Evolutionary conservation across 2,113 vertebrate genomes (phyloP), one percentile per base, ranked within the genome.

Genomic region (Numida meleagris): DNA sequence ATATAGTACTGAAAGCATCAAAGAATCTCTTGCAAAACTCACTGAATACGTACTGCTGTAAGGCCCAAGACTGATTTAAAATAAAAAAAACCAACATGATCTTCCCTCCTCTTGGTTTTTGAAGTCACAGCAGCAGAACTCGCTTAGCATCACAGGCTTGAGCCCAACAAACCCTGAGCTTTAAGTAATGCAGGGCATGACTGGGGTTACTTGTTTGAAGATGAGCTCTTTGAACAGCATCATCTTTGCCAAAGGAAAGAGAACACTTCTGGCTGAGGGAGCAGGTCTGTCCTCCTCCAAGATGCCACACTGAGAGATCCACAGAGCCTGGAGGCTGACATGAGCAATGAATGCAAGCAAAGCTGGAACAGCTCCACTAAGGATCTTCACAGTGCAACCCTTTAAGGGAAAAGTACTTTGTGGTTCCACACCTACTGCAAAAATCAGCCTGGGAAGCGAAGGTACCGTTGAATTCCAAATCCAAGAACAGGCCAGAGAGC

Each of bases 161-260:
- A 62, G 4, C 42, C 10, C 63, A 77, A 8, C 0, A 0, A 33
- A 42, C 61, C 36, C 4, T 15, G 5, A 68, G 20, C 6, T 6
- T 31, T 68, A 45, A 15, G 14, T 4, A 2, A 2, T 0, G 4
- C 43, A 24, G n/a, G 23, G 40, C 40, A 9, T 9, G 16, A 19
- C 34, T 23, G 42, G 25, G n/a, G 53, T 4, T 43, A 51, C 25
- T 24, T 53, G 21, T 14, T 21, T 4, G 6, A 67, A 73, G 19
- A 9, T 8, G 21, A 55, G 48, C 33, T 67, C 34, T 65, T 85
- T 48, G 46, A 38, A 43, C 3, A 73, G 46, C 46, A 72, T 27
- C 42, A 43, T 1, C 62, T 42, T 34, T 42, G 48, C 16, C 63
- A 62, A 40, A 53, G 45, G 27, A 40, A 65, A 62, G 48, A 29